Evolutionary conservation across 2,113 vertebrate species (phyloP), one percentile per base, ranked within the genome.

Genomic region (Phalacrocorax carbo): DNA sequence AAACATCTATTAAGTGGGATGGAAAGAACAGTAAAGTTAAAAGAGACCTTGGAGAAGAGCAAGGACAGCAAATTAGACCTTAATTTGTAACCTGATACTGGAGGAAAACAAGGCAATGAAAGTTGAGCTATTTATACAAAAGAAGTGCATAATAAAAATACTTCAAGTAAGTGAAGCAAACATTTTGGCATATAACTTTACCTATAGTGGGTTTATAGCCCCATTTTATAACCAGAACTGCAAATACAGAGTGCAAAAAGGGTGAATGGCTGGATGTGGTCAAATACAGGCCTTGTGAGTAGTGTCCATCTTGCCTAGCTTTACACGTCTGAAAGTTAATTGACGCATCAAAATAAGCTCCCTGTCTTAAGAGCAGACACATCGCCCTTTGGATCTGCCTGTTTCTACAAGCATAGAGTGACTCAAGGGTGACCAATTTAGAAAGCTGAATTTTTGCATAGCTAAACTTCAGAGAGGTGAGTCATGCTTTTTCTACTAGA

Each of bases 51-150:
- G 83, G 89, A 94, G 76, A 92, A 86, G 58, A 82, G 57, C 90
- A 32, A 94, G 69, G 65, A 84, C 42, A 94, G 51, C 42, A 97
- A 95, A 96, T 96, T 60, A 95, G 72, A 94, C 61, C 60, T 64
- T 32, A 93, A 92, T 95, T 90, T 81, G 42, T 93, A 94, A 92
- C 72, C 61, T 83, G 49, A 58, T 88, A 70, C 10, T 48, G 85
- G 79, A 94, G 54, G 32, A 86, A 91, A 94, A 69, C 40, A 78
- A 70, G 34, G 29, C 65, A 91, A 90, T 83, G 78, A 77, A 91
- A 69, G 54, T 29, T 76, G 40, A 88, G 36, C 65, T 93, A 49
- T 83, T 91, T 61, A 38, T 83, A 71, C 55, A 64, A 69, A 88
- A 66, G 23, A 86, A 68, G 30, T 51, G 27, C 36, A 66, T 62